Evolutionary conservation across 1,140 invertebrate species (phyloP), one percentile per base, ranked within the genome.

Genomic region (Tribolium castaneum): DNA sequence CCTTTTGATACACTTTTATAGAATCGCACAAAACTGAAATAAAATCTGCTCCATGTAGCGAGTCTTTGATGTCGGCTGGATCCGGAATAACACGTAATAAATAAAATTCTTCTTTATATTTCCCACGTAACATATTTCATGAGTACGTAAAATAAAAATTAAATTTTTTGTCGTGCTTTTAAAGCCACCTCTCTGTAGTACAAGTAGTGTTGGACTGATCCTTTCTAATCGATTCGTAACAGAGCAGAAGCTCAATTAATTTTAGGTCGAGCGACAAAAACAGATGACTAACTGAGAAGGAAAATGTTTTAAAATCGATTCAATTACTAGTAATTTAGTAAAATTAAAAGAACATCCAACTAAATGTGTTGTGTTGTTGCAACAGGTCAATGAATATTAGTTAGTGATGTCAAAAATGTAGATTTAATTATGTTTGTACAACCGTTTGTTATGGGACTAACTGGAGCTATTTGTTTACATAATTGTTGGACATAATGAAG

Each of bases 1-100:
- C 59, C 59, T 66, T 66, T 66, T 66, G 59, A 66, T 66, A 66
- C 14, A 66, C 59, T 66, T 35, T 59, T 66, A 35, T 66, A 66
- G 0, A 66, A 66, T 66, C 59, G 34, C 59, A 66, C 59, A 66
- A 66, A 34, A 66, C 59, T 35, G 30, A 66, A 66, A 66, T 66
- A 35, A 66, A 66, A 66, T 66, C 30, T 30, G 9, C 30, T 66
- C 3, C 25, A 12, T 35, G 30, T 10, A 66, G 3, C 34, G 22
- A 59, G 54, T 30, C 59, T 66, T 66, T 66, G 59, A 66, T 66
- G 59, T 66, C 30, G 30, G 14, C 16, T n/a, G 19, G 12, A 66
- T 35, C 25, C 59, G 34, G 30, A 9, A 66, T 66, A 66, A 66
- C 59, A 35, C 30, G 59, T 66, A 59, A 59, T 59, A 59, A 59